Base-by-base conservation (phyloP, 2,888 invertebrate genomes). In the Phengaris alcon region DNA sequence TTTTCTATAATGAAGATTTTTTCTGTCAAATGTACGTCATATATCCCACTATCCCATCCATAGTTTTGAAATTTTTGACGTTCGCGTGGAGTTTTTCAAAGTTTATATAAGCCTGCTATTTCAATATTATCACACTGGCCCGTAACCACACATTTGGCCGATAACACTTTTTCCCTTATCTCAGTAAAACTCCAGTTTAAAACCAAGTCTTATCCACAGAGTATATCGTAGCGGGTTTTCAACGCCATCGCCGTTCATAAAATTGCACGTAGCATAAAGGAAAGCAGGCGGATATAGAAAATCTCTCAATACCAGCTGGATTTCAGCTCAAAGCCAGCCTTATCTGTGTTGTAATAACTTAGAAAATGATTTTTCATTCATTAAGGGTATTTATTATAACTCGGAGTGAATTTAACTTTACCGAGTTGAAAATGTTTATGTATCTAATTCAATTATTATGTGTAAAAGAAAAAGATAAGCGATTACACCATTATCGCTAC, bases 261-360 rank as follows among this genome's bases (percentile, higher is more conserved):
- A 92, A 92, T 92, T 92, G 93, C 90, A 91, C 87, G 90, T 86
- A 84, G 91, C 86, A 90, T 91, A 92, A 91, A 93, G 93, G 91
- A 88, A 92, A 90, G 85, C 91, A 84, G 86, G 88, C 93, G 93
- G 93, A 93, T 93, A 93, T 93, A 93, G 93, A 90, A 92, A 91
- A 92, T 90, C 91, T 87, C 88, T 92, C 93, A 93, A 91, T 93
- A 91, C 90, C 89, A 87, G 85, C 85, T 79, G 77, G 79, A 87
- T 85, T 86, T 84, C 84, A 87, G 86, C 88, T 90, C 89, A 90
- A 88, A 90, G 90, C 86, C 81, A 77, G 90, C 86, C 81, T 79
- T 82, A 81, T 84, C 88, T 87, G 83, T 83, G 84, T 83, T 85
- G 86, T 88, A 90, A 89, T 89, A 88, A 88, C 89, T 86, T 83